These are phyloP conservation scores for Lasioglossum pauxillum DNA, from an alignment of 2,888 invertebrate genomes.

Conservation along the genomic window DNA sequence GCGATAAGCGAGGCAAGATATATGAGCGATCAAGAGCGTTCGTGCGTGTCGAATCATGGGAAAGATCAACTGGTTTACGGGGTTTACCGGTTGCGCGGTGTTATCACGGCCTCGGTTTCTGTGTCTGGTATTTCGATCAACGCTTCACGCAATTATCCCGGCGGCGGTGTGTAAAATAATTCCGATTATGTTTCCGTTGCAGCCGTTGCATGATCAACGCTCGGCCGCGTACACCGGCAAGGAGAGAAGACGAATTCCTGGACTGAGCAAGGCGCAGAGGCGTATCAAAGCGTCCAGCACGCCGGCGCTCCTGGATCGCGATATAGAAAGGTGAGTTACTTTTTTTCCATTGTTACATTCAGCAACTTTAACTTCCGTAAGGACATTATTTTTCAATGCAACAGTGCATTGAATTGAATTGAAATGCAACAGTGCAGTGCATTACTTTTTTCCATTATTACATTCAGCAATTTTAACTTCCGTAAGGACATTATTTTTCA, in stretches of 20 bases:
- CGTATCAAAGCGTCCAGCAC: constrained; percentile 81
- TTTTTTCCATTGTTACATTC: neutral
- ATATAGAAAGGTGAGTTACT: constrained; percentile 77
- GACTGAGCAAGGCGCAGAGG: constrained; percentile 78
- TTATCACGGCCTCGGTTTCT: constrained; percentile 50
- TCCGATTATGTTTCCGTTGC: constrained; percentile 60
- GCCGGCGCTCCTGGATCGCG: constrained; percentile 79
- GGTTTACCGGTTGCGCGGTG: constrained; percentile 57
- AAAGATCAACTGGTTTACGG: constrained; percentile 53
- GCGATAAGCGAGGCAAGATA: constrained; percentile 47
- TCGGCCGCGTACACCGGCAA: constrained; percentile 67
- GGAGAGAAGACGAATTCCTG: constrained; percentile 77
- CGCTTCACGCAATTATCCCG: constrained; percentile 12
- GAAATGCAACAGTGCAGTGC: too few species aligned
- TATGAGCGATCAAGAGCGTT: constrained; percentile 51
- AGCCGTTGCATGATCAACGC: constrained; percentile 76
- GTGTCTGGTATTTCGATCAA: constrained; percentile 37
- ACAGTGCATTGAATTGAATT: too few species aligned
- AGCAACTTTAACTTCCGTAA: neutral
- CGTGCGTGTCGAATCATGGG: constrained; percentile 71
- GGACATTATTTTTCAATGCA: neutral
- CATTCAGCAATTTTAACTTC: neutral
- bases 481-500: neutral
- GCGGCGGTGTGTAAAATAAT: constrained; percentile 39
- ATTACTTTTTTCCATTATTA: neutral